Evolutionary conservation across 2,888 invertebrate species (phyloP), one percentile per base, ranked within the genome.

Genomic region (Linnaemya vulpina): DNA sequence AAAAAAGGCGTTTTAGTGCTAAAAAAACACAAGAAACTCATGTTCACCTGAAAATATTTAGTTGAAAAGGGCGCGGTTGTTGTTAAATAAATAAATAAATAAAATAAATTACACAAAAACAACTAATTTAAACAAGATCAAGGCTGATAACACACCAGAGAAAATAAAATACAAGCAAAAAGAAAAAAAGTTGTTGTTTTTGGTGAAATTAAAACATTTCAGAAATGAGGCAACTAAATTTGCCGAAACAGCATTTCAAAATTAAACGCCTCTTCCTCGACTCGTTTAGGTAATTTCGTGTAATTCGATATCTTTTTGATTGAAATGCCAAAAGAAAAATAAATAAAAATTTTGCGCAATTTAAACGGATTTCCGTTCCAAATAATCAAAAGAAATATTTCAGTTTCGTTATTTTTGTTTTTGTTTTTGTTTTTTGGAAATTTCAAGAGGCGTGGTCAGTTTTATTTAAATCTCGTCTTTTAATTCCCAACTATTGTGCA

Each of bases 1-100:
- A 73, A 73, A 82, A 85, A 85, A 78, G 85, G 85, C 85, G 82
- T 85, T 78, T 60, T 82, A 78, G 78, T 85, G 85, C 85, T 78
- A 84, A 84, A 83, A 83, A 60, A 58, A 65, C 63, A 65, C 75
- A n/a, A 63, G 51, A 68, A 70, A 70, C 62, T 62, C 70, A 53
- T 71, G 78, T 43, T 78, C 62, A 70, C 43, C 55, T 43, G 20
- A 53, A 71, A 62, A 71, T 43, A 53, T 70, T 70, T 78, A 43
- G 46, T 82, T 35, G 25, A 85, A 63, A 82, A 82, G 82, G 85
- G 85, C 82, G 85, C 85, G 82, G 74, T 71, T 75, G 76, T 74
- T 84, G 81, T 85, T 81, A 65, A 81, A 76, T 67, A 84, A 80
- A 84, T 74, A 83, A 67, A 81, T 53, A 70, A 70, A 68, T n/a